These are phyloP conservation scores for Hydra vulgaris DNA, from an alignment of 30 jellyfish, hydroid and myxozoan species.

Conservation along the genomic window DNA sequence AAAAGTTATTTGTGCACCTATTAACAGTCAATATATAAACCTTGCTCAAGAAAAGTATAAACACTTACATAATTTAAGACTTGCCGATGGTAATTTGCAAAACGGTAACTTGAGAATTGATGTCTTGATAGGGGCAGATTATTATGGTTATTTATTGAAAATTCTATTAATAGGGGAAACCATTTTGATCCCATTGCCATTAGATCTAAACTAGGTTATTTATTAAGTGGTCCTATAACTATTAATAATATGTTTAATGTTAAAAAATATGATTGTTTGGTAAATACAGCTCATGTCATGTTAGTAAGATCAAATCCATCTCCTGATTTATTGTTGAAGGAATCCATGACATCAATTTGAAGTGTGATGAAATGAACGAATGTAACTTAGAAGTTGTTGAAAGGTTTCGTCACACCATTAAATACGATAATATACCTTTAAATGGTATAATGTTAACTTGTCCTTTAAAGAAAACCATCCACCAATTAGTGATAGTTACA, in stretches of 20 bases:
- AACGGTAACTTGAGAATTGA: background rate
- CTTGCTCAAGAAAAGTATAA: background rate
- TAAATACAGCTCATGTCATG: background rate
- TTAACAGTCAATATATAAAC: background rate
- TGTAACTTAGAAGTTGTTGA: background rate
- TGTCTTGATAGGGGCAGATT: background rate
- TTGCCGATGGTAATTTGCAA: background rate
- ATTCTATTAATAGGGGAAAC: background rate
- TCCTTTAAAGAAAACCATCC: background rate
- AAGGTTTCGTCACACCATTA: background rate
- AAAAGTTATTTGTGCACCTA: background rate
- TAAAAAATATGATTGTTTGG: background rate
- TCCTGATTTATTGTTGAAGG: background rate
- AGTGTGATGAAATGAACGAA: background rate
- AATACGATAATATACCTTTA: background rate
- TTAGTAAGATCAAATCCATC: background rate
- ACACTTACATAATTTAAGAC: background rate
- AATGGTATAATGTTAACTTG: background rate
- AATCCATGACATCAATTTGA: background rate
- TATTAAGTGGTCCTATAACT: background rate
- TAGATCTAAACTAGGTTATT: background rate
- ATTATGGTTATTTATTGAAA: background rate
- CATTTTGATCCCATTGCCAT: background rate
- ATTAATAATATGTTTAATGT: too few relatives aligned
- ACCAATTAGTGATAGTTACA: background rate